Conservation (phyloP, 2,888 invertebrate genomes). For the Agriopis marginaria region DNA sequence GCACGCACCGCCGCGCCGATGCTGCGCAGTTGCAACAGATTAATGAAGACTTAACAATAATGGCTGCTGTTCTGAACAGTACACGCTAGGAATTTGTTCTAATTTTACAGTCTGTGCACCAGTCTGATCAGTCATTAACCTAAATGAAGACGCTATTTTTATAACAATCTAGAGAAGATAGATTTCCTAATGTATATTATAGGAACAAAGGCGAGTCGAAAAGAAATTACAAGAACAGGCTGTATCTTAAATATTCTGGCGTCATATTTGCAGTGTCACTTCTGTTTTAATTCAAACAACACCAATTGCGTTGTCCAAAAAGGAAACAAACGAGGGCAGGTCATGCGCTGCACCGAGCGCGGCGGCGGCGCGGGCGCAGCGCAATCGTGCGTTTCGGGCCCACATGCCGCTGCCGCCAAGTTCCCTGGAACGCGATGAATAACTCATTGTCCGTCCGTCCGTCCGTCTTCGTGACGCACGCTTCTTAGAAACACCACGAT, state of each 20-base stretch:
- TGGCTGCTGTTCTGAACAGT: constrained; percentile 39
- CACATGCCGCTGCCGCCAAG: constrained; percentile 71
- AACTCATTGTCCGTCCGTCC: constrained; percentile 84
- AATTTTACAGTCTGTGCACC: constrained; percentile 34
- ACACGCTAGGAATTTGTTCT: constrained; percentile 42
- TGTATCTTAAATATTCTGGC: not conserved
- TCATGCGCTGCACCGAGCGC: constrained; percentile 69
- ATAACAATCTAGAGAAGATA: constrained; percentile 2
- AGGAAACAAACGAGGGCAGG: constrained; percentile 68
- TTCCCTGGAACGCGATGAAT: constrained; percentile 84
- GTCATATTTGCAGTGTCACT: constrained; percentile 22
- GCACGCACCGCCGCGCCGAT: constrained; percentile 59
- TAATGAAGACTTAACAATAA: constrained; percentile 44
- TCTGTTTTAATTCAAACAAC: constrained; percentile 36
- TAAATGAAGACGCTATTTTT: constrained; percentile 27
- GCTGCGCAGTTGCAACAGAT: constrained; percentile 43
- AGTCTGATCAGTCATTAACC: constrained; percentile 31
- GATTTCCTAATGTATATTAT: not conserved
- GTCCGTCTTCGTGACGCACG: constrained; percentile 80
- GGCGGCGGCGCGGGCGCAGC: constrained; percentile 60
- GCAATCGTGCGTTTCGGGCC: constrained; percentile 82
- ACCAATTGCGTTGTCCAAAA: constrained; percentile 55
- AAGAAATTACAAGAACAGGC: too few relatives aligned
- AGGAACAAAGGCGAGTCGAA: too few relatives aligned
- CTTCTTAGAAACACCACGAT: constrained; percentile 75